Conservation (phyloP, 2,797 vertebrate species). For the Alfaro cultratus region DNA sequence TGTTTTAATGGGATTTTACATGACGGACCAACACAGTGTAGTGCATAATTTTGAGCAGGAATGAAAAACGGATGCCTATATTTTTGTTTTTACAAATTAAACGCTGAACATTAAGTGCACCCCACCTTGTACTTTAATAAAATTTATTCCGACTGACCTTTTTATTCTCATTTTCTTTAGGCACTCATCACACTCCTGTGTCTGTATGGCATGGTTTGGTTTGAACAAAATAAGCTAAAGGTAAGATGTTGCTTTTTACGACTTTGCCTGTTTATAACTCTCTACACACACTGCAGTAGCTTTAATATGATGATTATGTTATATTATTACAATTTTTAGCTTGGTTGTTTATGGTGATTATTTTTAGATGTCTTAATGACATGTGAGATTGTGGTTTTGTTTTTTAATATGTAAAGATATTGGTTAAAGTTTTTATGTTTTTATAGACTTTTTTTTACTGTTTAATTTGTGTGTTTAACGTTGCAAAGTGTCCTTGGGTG, state of each 20-base stretch:
- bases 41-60: neutral
- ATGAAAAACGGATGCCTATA: neutral
- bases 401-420: neutral
- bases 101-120: no score
- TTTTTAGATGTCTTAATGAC: neutral
- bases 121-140: neutral
- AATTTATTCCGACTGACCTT: neutral
- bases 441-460: no score
- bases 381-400: neutral
- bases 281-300: no score
- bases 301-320: no score
- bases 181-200: constrained; percentile 93
- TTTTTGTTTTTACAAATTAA: neutral
- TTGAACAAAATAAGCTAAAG: constrained; percentile 88
- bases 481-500: no score
- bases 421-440: neutral
- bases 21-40: neutral
- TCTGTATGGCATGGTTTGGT: constrained; percentile 95
- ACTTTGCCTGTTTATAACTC: no score
- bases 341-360: neutral
- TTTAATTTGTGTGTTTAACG: no score
- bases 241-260: constrained; percentile 66
- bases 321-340: neutral
- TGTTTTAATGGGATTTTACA: neutral
- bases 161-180: constrained; percentile 65